Evolutionary conservation across 2,113 vertebrate species (phyloP), one percentile per base, ranked within the genome.

Genomic region (Girardinichthys multiradiatus): DNA sequence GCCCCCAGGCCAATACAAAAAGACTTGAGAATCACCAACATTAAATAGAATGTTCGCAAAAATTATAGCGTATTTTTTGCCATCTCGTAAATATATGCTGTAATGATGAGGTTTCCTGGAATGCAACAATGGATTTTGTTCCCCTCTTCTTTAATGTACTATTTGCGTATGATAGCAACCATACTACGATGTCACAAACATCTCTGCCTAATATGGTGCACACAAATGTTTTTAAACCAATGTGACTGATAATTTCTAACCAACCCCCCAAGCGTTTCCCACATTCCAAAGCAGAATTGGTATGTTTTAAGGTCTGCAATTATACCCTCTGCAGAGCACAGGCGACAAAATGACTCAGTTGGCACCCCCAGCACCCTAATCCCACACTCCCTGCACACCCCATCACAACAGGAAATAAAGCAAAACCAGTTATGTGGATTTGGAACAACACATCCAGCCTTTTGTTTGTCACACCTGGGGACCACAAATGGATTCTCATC

Each of bases 381-480:
- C 86, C 75, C 81, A 83, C 83, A 81, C 68, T 74, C 82, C 35
- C 77, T 14, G 45, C 42, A 65, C 81, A 81, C 75, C 72, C 76
- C 37, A 79, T 87, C 83, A 87, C 86, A 80, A 80, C 75, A 81
- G 81, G 76, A 90, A 91, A 90, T 89, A 91, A 90, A 87, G 80
- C 84, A 87, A 87, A 90, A 82, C 81, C 84, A 91, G 90, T 91
- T 88, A 84, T 80, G 84, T 77, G 84, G 67, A 90, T 90, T 72
- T 88, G 83, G 84, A 88, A 87, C 85, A 83, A 88, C 80, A 87
- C 85, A 90, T 84, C 80, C 82, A 87, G 75, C 84, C 83, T 91
- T 92, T 93, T 92, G 90, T 92, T 86, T 85, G 87, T 89, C 86
- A 90, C 93, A 93, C 91, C 92, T 93, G 91, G 90, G 85, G 81